Base-by-base conservation (phyloP, 2,113 vertebrate species). In the Tupaia tana region DNA sequence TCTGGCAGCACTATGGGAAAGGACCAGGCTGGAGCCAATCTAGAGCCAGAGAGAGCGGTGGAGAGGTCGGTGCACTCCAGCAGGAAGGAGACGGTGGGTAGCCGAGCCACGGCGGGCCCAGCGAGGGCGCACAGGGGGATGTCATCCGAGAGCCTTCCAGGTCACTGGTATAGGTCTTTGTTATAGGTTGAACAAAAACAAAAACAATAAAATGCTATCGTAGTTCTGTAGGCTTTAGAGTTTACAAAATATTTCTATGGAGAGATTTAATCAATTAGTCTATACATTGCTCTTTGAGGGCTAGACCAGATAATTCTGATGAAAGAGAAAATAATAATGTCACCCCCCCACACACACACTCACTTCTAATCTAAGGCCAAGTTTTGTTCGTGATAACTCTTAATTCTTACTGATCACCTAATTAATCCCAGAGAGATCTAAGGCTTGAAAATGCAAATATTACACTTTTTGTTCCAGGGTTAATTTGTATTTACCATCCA, bases 401-500 rank as follows among this genome's bases (percentile, higher is more conserved):
- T 97, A 96, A 97, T 96, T 84, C 54, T 82, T 96, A 96, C 94
- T 97, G 93, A 97, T 27, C 43, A 93, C 88, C 93, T 97, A 97
- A 97, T 97, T 98, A 85, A 87, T 95, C 93, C 93, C 29, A 96
- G 73, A 82, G 82, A 96, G 94, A 96, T 94, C 56, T 94, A 88
- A 95, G 27, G 64, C 27, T 58, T 95, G 52, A 95, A 94, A 98
- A 97, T 96, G 52, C 80, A 97, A 97, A 97, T 97, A 95, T 87
- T 95, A 93, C 34, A 95, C 91, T 97, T 97, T 85, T 80, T 54
- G 15, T 97, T 86, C 85, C 93, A 93, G 86, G 94, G 97, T 97
- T 97, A 97, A 96, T 97, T 97, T 96, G 96, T 98, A 88, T 96
- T 97, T 97, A 96, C n/a, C 80, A 90, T 85, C 75, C 25, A 89